These are phyloP conservation scores for Polia nebulosa DNA, from an alignment of 2,888 invertebrate genomes.

Conservation along the genomic window DNA sequence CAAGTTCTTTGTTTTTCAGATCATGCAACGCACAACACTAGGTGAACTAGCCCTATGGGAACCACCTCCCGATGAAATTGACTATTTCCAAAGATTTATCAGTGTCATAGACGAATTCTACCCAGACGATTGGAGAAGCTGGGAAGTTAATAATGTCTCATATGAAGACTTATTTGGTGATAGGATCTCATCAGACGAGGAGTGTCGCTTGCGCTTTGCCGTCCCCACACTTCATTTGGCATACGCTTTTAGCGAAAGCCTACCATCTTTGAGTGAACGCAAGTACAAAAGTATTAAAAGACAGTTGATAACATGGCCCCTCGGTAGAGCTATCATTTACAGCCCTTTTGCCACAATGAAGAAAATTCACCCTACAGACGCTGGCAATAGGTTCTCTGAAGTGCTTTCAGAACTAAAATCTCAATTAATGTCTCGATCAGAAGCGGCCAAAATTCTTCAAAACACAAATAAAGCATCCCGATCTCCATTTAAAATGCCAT, in stretches of 20 bases:
- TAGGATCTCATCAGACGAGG: conserved; percentile 42
- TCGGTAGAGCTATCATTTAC: conserved; percentile 48
- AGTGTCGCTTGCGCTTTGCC: conserved; percentile 30
- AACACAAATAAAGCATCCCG: background rate
- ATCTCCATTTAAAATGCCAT: background rate
- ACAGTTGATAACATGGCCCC: conserved; percentile 40
- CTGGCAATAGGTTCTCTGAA: conserved; percentile 26
- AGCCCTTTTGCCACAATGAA: conserved; percentile 45
- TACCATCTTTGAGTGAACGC: conserved; percentile 19
- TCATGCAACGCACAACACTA: conserved; percentile 20
- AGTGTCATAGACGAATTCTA: conserved; percentile 24
- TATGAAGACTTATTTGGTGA: conserved; percentile 50
- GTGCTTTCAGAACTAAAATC: conserved; percentile 22
- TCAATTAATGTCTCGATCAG: conserved; percentile 26
- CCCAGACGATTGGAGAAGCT: conserved; percentile 37
- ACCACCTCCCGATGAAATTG: conserved; percentile 12
- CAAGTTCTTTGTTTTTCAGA: conserved; percentile 6
- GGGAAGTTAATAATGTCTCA: conserved; percentile 40
- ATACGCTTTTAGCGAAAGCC: conserved; percentile 13
- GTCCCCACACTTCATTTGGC: conserved; percentile 26
- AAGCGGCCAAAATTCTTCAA: conserved; percentile 34
- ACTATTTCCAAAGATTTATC: conserved; percentile 10
- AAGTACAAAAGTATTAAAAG: conserved; percentile 28
- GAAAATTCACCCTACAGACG: conserved; percentile 36
- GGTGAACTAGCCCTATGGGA: conserved; percentile 23